phyloP scores from a whole-genome alignment of 2,113 vertebrate genomes.

The Pipra filicauda region DNA sequence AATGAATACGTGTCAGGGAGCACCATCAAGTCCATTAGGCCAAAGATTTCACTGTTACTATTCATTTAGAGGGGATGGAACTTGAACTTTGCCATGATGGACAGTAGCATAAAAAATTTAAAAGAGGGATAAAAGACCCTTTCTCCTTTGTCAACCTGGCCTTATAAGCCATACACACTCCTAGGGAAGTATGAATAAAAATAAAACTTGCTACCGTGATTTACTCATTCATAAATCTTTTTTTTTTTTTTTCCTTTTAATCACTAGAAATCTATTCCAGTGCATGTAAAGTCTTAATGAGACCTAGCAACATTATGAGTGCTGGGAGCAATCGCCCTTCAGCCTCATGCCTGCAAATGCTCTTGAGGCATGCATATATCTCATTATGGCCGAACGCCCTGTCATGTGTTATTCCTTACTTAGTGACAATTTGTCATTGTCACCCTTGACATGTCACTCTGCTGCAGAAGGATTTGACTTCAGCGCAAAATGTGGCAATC shows the following conservation, averaged over 20 bases:
- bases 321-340: conserved; percentile 62
- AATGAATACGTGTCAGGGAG: conserved; percentile 26
- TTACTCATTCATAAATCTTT: conserved; percentile 50
- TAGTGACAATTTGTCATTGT: conserved; percentile 88
- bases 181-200: not conserved
- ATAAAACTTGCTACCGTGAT: not conserved
- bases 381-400: conserved; percentile 76
- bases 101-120: not conserved
- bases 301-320: conserved; percentile 12
- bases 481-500: conserved; percentile 69
- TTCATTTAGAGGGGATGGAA: not conserved
- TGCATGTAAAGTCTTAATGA: conserved; percentile 68
- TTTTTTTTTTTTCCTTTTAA: conserved; percentile 59
- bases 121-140: not conserved
- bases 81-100: not conserved
- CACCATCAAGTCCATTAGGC: conserved; percentile 32
- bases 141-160: not conserved
- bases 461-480: conserved; percentile 75
- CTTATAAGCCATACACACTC: not conserved
- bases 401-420: conserved; percentile 80
- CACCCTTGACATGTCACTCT: conserved; percentile 78
- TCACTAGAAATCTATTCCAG: conserved; percentile 43
- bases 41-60: not conserved
- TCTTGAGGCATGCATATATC: conserved; percentile 63
- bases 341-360: conserved; percentile 58